These are phyloP conservation scores for Psilanteris sp. DNA, from an alignment of 1,140 invertebrate genomes.

Conservation along the genomic window DNA sequence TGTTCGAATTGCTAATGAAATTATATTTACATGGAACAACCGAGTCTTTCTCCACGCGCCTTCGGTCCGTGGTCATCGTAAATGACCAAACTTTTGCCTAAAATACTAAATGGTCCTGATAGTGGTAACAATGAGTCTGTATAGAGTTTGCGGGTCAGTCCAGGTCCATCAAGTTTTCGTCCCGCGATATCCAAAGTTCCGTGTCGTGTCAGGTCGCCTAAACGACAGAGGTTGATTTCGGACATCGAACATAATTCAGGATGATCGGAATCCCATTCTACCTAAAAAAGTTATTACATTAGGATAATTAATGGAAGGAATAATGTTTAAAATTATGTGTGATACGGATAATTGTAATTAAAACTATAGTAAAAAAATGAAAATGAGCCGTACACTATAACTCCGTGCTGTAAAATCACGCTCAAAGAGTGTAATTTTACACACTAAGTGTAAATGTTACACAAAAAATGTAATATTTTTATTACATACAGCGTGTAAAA, in stretches of 20 bases:
- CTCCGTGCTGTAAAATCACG: too few relatives aligned
- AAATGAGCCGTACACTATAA: too few relatives aligned
- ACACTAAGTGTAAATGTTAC: too few relatives aligned
- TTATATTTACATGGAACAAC: constrained; percentile 88
- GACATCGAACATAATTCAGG: constrained; percentile 80
- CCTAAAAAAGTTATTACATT: constrained; percentile 65
- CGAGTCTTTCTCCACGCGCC: constrained; percentile 91
- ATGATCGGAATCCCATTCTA: constrained; percentile 76
- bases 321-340: too few relatives aligned
- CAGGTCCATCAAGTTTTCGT: constrained; percentile 82
- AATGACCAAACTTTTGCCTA: constrained; percentile 92
- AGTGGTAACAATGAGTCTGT: constrained; percentile 89
- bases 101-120: constrained; percentile 86
- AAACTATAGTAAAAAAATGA: too few relatives aligned
- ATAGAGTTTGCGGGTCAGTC: constrained; percentile 86
- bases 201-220: constrained; percentile 87
- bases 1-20: too few relatives aligned
- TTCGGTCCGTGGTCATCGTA: constrained; percentile 93
- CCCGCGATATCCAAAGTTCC: constrained; percentile 88
- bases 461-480: too few relatives aligned
- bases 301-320: too few relatives aligned
- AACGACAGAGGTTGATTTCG: constrained; percentile 82
- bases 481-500: too few relatives aligned
- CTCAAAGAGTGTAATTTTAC: too few relatives aligned
- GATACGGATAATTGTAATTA: too few relatives aligned